Evolutionary conservation across 2,797 vertebrate species (phyloP).

Genomic region (Esox masquinongy): DNA sequence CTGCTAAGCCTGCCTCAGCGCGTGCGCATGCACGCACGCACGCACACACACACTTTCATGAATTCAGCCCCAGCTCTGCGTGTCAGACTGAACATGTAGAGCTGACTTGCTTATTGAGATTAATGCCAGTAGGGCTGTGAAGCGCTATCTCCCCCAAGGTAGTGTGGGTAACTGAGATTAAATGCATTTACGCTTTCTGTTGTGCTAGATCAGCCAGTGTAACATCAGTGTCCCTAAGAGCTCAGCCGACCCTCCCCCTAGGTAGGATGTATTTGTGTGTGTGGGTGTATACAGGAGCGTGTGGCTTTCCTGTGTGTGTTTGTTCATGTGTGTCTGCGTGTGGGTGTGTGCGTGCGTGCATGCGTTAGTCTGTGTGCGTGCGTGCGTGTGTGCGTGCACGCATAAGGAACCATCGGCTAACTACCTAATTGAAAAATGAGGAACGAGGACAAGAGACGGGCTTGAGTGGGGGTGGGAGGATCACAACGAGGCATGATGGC

Average conservation of each 20-base stretch:
- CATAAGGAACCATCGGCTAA: slow-evolving; percentile 26
- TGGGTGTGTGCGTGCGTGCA: slow-evolving; percentile 34
- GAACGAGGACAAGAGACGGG: slow-evolving; percentile 43
- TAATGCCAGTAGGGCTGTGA: slow-evolving; percentile 56
- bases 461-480: slow-evolving; percentile 41
- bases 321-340: slow-evolving; percentile 19
- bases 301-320: slow-evolving; percentile 36
- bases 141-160: slow-evolving; percentile 48
- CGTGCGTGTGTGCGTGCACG: slow-evolving; percentile 31
- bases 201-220: slow-evolving; percentile 53
- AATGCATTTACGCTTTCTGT: slow-evolving; percentile 56
- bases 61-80: slow-evolving; percentile 14
- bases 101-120: slow-evolving; percentile 57
- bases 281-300: neutral
- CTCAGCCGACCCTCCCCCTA: slow-evolving; percentile 15
- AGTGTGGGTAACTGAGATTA: slow-evolving; percentile 58
- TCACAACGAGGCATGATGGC: slow-evolving; percentile 64
- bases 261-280: slow-evolving; percentile 10
- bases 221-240: slow-evolving; percentile 45
- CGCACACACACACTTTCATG: slow-evolving; percentile 12
- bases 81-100: slow-evolving; percentile 52
- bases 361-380: too few species aligned
- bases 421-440: neutral
- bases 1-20: neutral
- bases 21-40: neutral